A percentile compares a stretch with the other conserved stretches of the same genome.
phyloP scores from a whole-genome alignment of 2,113 vertebrate genomes.

The Microtus montanus region DNA sequence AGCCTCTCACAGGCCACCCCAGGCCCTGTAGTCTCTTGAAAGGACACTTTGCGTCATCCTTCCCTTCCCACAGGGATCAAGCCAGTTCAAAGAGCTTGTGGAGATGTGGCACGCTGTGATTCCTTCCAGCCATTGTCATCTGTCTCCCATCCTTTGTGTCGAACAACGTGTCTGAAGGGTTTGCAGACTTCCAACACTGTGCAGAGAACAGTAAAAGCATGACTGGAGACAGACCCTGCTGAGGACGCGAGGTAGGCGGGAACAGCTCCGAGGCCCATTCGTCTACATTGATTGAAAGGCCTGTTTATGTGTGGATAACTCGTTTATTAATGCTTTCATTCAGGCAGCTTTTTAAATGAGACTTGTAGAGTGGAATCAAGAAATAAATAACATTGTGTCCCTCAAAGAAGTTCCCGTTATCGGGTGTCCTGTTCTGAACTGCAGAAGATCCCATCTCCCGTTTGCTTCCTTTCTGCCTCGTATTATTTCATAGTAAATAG shows the following conservation, averaged over 20 bases:
- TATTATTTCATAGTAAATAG: not conserved
- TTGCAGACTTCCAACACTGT: not conserved
- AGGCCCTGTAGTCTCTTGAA: not conserved
- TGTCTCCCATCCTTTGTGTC: not conserved
- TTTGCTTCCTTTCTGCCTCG: no score
- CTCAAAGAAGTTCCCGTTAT: not conserved
- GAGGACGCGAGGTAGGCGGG: accelerated
- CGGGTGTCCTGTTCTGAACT: not conserved
- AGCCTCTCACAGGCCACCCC: no score
- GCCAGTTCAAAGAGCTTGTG: not conserved
- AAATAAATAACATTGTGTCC: not conserved
- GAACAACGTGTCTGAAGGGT: not conserved
- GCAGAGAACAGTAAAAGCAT: no score
- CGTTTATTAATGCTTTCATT: not conserved
- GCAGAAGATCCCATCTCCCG: not conserved
- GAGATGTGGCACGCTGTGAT: not conserved
- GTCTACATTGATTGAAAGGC: not conserved
- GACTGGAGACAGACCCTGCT: not conserved
- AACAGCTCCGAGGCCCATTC: not conserved
- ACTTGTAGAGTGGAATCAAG: not conserved
- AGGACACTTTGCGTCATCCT: not conserved
- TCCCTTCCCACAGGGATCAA: not conserved
- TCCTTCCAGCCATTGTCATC: not conserved
- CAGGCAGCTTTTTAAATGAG: not conserved
- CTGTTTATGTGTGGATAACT: not conserved